Evolutionary conservation across 2,113 vertebrate genomes (phyloP).

Genomic region (Oncorhynchus nerka): DNA sequence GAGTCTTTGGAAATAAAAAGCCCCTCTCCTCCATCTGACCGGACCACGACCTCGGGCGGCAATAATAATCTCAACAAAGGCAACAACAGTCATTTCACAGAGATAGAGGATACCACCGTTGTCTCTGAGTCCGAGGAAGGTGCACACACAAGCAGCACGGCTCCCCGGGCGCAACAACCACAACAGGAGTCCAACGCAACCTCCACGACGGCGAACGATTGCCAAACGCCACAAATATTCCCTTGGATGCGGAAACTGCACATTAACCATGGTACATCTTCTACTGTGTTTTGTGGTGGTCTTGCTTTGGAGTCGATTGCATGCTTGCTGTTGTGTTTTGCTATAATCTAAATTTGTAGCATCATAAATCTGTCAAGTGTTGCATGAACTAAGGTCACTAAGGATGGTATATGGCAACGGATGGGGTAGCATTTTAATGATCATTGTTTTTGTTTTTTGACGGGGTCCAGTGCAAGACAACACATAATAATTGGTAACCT

Average conservation of each 20-base stretch:
- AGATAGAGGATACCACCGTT: slow-evolving; percentile 92
- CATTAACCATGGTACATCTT: slow-evolving; percentile 93
- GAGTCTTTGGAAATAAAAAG: slow-evolving; percentile 88
- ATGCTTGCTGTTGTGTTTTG: slow-evolving; percentile 14
- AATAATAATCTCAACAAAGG: slow-evolving; percentile 73
- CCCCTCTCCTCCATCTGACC: slow-evolving; percentile 83
- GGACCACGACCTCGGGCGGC: slow-evolving; percentile 77
- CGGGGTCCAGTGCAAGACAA: slow-evolving; percentile 13
- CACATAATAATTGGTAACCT: too few species aligned
- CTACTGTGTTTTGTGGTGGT: slow-evolving; percentile 56
- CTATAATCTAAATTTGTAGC: slow-evolving; percentile 13
- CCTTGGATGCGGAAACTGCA: slow-evolving; percentile 99
- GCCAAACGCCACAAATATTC: slow-evolving; percentile 97
- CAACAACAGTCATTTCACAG: slow-evolving; percentile 87
- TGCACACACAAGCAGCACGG: slow-evolving; percentile 79
- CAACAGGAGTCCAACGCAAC: slow-evolving; percentile 88
- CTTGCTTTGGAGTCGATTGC: slow-evolving; percentile 26
- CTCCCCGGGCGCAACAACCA: slow-evolving; percentile 80
- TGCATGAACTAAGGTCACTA: slow-evolving; percentile 38
- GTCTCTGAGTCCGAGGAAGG: slow-evolving; percentile 91
- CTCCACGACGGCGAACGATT: slow-evolving; percentile 85
- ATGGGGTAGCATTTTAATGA: background rate
- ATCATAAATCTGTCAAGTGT: slow-evolving; percentile 66
- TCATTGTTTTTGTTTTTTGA: background rate
- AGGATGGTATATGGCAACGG: slow-evolving; percentile 8